Evolutionary conservation across 2,113 vertebrate species (phyloP).

Genomic region (Mustela lutreola): DNA sequence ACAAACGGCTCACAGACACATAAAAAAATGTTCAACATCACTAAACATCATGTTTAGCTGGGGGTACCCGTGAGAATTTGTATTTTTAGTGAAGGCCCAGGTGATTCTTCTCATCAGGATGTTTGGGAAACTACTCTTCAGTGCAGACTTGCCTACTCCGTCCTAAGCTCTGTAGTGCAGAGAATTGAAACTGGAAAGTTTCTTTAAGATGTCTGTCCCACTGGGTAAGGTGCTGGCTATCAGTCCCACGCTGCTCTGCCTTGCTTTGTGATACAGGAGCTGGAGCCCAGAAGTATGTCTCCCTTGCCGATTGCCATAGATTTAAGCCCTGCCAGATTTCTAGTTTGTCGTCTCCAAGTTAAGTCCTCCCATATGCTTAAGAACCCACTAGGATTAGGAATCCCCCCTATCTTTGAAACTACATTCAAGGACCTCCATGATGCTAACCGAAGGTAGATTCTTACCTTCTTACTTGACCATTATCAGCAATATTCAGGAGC

Average conservation of each 20-base stretch:
- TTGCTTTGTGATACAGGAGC: not conserved
- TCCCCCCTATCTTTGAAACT: not conserved
- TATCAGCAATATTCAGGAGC: not conserved
- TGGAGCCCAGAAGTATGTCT: not conserved
- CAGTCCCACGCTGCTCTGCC: not conserved
- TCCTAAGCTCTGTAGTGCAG: not conserved
- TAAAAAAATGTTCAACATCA: too few species aligned
- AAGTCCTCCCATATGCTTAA: not conserved
- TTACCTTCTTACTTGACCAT: not conserved
- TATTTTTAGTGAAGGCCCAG: not conserved
- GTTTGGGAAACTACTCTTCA: not conserved
- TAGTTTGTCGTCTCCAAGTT: not conserved
- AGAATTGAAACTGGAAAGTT: not conserved
- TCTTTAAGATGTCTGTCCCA: not conserved
- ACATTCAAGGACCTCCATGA: not conserved
- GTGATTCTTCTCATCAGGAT: not conserved
- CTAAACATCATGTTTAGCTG: not conserved
- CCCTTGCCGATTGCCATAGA: not conserved
- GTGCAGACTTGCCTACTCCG: not conserved
- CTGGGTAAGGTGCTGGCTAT: not conserved
- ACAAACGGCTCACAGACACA: too few species aligned
- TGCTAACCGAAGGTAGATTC: not conserved
- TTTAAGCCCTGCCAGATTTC: conserved; percentile 1
- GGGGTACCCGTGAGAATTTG: not conserved
- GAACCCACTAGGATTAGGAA: not conserved